These are phyloP conservation scores for Amphipoea oculea DNA, from an alignment of 2,888 invertebrate genomes.

Conservation along the genomic window DNA sequence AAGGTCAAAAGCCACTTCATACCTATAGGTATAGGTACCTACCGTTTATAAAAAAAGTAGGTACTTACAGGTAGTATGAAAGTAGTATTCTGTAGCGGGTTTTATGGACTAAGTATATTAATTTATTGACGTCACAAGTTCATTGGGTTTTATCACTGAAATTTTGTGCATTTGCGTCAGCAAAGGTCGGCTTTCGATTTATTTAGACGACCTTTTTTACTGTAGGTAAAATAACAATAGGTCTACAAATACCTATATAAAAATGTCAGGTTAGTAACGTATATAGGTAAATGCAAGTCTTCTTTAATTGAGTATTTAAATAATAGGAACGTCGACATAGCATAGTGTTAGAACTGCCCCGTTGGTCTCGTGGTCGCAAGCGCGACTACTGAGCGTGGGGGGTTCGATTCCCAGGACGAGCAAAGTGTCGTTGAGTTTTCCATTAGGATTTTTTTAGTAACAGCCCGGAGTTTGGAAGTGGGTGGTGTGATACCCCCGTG, in stretches of 20 bases:
- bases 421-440: too few species aligned
- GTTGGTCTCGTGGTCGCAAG: too few species aligned
- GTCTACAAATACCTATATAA: not conserved
- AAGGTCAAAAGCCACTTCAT: conserved; percentile 37
- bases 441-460: too few species aligned
- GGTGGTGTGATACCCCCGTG: too few species aligned
- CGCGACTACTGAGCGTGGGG: too few species aligned
- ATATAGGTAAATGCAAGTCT: not conserved
- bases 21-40: not conserved
- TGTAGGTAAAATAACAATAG: conserved; percentile 2
- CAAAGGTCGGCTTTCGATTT: conserved; percentile 27
- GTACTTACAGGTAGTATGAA: not conserved
- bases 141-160: conserved; percentile 23
- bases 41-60: conserved; percentile 23
- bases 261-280: not conserved
- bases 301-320: not conserved
- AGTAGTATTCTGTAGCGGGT: not conserved
- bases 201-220: conserved; percentile 19
- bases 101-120: conserved; percentile 14
- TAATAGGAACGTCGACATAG: not conserved
- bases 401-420: too few species aligned
- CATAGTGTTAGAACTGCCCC: not conserved
- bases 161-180: conserved; percentile 36
- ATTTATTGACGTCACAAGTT: conserved; percentile 44
- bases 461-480: too few species aligned